Percentiles rank a stretch among this genome's conserved stretches.
Evolutionary conservation across 2,113 vertebrate species (phyloP).

Genomic region (Martes martes): DNA sequence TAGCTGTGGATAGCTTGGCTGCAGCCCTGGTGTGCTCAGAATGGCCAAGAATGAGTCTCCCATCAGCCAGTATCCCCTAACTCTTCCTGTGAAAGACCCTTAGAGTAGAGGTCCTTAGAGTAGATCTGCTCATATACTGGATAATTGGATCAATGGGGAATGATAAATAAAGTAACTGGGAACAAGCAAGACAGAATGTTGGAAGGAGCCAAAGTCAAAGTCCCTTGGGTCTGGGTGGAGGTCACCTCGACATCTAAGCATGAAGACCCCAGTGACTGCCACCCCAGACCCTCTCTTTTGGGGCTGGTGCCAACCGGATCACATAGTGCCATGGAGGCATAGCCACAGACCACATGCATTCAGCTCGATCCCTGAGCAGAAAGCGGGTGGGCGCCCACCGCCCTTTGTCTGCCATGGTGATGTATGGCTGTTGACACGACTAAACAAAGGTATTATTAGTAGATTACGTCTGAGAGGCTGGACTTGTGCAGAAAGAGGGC

Average conservation of each 20-base stretch:
- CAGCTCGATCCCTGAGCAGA: not conserved
- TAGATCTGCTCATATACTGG: not conserved
- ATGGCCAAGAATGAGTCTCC: not conserved
- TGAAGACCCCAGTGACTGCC: accelerated
- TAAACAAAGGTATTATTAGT: conserved; percentile 88
- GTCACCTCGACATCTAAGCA: not conserved
- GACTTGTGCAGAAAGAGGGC: conserved; percentile 77
- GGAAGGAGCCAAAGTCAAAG: not conserved
- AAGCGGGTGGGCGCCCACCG: conserved; percentile 43
- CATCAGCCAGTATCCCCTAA: not conserved
- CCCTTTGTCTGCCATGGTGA: conserved; percentile 67
- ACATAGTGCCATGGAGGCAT: not conserved
- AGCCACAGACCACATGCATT: not conserved
- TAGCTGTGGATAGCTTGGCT: not conserved
- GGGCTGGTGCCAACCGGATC: accelerated
- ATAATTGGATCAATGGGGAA: not conserved
- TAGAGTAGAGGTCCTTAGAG: not conserved
- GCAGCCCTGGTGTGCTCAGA: not conserved
- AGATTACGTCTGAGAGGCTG: conserved; percentile 83
- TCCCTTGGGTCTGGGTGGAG: not conserved
- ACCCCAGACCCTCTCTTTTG: not conserved
- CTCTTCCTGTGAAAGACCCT: not conserved
- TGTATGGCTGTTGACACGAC: conserved; percentile 86
- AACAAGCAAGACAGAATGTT: not conserved
- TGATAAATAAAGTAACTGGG: not conserved